phyloP scores from a whole-genome alignment of 2,888 invertebrate genomes.

The Sinopyrophorus schimmeli region DNA sequence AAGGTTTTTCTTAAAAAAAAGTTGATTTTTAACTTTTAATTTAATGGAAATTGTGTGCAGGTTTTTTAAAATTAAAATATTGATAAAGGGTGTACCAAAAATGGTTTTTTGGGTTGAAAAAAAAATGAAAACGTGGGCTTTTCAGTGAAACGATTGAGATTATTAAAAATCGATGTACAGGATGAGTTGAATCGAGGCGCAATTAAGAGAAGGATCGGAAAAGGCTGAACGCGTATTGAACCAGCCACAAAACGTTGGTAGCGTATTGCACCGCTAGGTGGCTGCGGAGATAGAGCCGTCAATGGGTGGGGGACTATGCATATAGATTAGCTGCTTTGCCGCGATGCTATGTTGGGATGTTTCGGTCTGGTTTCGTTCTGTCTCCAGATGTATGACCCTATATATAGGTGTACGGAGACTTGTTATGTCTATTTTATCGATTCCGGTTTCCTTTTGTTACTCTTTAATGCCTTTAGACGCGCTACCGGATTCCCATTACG shows the following conservation, averaged over 20 bases:
- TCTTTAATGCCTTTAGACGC: not conserved
- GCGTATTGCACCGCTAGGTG: conserved; percentile 43
- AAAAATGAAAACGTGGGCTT: too few relatives aligned
- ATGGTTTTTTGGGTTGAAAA: too few relatives aligned
- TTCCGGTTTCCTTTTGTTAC: conserved; percentile 9
- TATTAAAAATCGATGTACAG: too few relatives aligned
- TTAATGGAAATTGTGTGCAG: too few relatives aligned
- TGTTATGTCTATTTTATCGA: conserved; percentile 29
- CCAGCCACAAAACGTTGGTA: conserved; percentile 35
- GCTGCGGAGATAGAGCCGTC: conserved; percentile 55
- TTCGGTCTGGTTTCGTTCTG: conserved; percentile 33
- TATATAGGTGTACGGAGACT: conserved; percentile 29
- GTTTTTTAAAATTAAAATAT: too few relatives aligned
- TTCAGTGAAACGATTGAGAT: too few relatives aligned
- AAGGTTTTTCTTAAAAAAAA: too few relatives aligned
- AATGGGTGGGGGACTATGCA: conserved; percentile 55
- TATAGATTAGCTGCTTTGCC: conserved; percentile 62
- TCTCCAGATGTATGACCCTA: conserved; percentile 33
- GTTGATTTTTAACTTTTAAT: too few relatives aligned
- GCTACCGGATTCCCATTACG: not conserved
- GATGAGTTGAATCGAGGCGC: too few relatives aligned
- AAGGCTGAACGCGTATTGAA: conserved; percentile 29
- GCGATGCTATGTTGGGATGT: conserved; percentile 37
- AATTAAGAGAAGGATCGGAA: too few relatives aligned
- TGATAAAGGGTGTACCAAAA: too few relatives aligned